Percentiles rank a stretch among this genome's conserved stretches.
phyloP scores from a whole-genome alignment of 2,797 vertebrate species.

The Coccyzus lansbergi region DNA sequence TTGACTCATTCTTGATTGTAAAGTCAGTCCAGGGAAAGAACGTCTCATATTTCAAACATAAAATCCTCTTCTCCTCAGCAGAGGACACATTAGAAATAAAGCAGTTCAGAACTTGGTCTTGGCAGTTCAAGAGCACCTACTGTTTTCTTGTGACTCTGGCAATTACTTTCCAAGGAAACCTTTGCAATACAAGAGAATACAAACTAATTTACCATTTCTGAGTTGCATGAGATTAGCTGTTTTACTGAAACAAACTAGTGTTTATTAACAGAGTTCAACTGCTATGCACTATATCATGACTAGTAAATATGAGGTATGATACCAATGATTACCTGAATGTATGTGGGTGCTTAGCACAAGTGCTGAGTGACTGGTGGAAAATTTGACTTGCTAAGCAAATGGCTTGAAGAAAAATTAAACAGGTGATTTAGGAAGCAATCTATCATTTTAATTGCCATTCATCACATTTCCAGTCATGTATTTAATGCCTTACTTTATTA shows the following conservation, averaged over 20 bases:
- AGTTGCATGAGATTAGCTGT: slow-evolving; percentile 41
- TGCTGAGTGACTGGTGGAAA: slow-evolving; percentile 58
- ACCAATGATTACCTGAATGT: slow-evolving; percentile 54
- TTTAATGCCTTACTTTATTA: background rate
- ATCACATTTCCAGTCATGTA: background rate
- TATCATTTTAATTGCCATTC: slow-evolving; percentile 41
- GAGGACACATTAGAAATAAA: background rate
- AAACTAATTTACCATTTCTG: slow-evolving; percentile 41
- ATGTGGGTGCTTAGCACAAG: slow-evolving; percentile 55
- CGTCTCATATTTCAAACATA: background rate
- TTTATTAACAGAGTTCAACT: slow-evolving; percentile 37
- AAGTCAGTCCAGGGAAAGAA: background rate
- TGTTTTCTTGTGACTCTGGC: slow-evolving; percentile 52
- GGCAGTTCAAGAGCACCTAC: background rate
- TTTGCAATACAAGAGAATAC: slow-evolving; percentile 33
- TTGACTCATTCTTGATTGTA: background rate
- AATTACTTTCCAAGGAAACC: slow-evolving; percentile 59
- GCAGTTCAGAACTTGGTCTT: background rate
- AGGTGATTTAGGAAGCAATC: background rate
- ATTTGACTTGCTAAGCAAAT: slow-evolving; percentile 75
- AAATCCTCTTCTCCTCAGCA: background rate
- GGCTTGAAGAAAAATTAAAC: slow-evolving; percentile 73
- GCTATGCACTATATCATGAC: slow-evolving; percentile 12
- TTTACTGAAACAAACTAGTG: slow-evolving; percentile 34
- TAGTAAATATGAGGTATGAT: slow-evolving; percentile 43